Percentiles rank a stretch among this genome's conserved stretches.
Conservation (phyloP, 2,113 vertebrate genomes). For the Cranoglanis bouderius region DNA sequence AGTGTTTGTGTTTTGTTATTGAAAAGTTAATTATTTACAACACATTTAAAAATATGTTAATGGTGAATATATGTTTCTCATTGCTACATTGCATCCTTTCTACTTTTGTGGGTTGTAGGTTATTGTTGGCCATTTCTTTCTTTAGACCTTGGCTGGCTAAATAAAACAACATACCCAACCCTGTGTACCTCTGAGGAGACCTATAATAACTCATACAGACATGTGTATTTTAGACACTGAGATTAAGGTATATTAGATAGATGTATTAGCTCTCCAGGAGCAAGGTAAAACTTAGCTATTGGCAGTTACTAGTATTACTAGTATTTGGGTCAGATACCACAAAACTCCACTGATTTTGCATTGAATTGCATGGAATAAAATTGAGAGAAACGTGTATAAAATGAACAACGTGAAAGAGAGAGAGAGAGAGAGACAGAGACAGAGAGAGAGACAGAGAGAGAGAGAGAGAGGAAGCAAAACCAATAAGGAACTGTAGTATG, state of each 20-base stretch:
- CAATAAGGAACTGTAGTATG: constrained; percentile 44
- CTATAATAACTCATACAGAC: not conserved
- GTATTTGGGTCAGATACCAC: not conserved
- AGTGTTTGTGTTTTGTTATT: not conserved
- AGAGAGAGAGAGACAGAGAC: not conserved
- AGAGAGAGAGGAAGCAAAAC: constrained; percentile 13
- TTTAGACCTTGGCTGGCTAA: not conserved
- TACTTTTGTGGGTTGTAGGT: not conserved
- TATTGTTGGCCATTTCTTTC: not conserved
- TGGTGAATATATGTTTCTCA: not conserved
- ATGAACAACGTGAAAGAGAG: not conserved
- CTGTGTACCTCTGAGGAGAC: not conserved
- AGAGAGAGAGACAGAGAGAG: too few species aligned
- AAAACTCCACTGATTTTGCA: not conserved
- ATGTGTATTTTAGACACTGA: not conserved
- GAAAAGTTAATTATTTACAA: not conserved
- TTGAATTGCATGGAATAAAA: constrained; percentile 7
- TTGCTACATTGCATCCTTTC: too few species aligned
- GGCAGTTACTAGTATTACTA: not conserved
- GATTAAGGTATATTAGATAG: not conserved
- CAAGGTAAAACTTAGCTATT: not conserved
- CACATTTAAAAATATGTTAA: not conserved
- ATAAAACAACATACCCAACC: not conserved
- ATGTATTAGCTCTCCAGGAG: not conserved
- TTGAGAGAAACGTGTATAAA: not conserved